A percentile compares a stretch with the other conserved stretches of the same genome.
Conservation (phyloP, 2,888 invertebrate genomes). For the Nemurella pictetii region DNA sequence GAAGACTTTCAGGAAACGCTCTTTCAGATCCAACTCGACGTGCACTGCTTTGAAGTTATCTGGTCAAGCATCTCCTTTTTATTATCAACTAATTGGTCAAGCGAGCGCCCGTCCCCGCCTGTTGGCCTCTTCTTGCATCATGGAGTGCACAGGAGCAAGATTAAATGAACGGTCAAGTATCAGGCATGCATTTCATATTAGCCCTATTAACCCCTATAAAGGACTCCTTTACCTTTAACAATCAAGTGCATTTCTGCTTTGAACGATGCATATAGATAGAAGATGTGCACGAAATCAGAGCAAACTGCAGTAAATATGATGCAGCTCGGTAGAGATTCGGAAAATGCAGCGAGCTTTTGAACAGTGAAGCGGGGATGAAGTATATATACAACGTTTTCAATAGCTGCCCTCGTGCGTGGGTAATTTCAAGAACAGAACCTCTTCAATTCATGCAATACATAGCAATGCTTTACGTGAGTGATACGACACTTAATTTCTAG, state of each 20-base stretch:
- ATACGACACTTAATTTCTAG: no score
- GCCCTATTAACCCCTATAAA: neutral
- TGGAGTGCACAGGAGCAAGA: neutral
- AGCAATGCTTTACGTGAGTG: no score
- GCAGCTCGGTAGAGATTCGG: neutral
- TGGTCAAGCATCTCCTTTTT: neutral
- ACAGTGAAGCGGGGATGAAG: no score
- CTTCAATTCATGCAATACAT: no score
- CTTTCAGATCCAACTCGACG: neutral
- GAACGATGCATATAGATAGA: neutral
- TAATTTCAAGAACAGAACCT: no score
- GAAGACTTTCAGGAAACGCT: neutral
- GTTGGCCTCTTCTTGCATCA: neutral
- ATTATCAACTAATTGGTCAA: slow-evolving; percentile 6
- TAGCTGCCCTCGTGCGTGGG: no score
- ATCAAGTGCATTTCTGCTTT: neutral
- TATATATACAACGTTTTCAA: no score
- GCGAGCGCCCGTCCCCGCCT: neutral
- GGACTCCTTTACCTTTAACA: neutral
- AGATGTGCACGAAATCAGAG: neutral
- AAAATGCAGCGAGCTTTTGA: neutral
- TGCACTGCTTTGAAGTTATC: slow-evolving; percentile 9
- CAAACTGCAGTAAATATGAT: neutral
- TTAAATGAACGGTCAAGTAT: neutral
- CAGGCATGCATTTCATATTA: neutral